Conservation (phyloP, 2,797 vertebrate genomes). For the Platalea minor region DNA sequence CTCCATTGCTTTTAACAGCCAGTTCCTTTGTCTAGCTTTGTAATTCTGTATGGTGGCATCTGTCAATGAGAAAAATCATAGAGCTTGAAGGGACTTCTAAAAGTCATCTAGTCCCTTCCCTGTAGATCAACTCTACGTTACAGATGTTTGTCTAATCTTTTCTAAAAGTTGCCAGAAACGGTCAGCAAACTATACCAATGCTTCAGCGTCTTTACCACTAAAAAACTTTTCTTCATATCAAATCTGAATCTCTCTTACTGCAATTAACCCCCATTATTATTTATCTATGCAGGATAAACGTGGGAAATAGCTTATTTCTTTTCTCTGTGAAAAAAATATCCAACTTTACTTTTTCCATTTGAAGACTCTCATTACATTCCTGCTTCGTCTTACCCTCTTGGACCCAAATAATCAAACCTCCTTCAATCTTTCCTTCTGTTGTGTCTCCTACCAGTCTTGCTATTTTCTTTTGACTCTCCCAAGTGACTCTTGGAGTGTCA, state of each 20-base stretch:
- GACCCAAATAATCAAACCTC: not conserved
- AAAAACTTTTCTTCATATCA: not conserved
- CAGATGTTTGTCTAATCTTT: not conserved
- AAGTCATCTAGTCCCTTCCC: not conserved
- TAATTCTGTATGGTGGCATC: not conserved
- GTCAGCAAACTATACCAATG: not conserved
- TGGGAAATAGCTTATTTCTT: not conserved
- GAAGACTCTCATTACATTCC: not conserved
- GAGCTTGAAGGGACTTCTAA: not conserved
- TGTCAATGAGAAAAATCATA: not conserved
- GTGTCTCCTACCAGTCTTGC: not conserved
- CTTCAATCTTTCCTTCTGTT: not conserved
- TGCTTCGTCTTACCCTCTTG: not conserved
- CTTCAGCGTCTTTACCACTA: not conserved
- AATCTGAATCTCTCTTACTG: not conserved
- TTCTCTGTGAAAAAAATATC: not conserved
- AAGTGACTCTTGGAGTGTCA: not conserved
- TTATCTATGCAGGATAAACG: not conserved
- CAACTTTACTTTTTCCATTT: not conserved
- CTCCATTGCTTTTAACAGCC: not conserved
- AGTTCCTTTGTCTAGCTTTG: not conserved
- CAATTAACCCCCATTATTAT: not conserved
- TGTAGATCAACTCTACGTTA: not conserved
- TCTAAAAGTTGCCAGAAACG: not conserved
- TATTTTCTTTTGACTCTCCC: not conserved